Base-by-base conservation (phyloP, 2,888 invertebrate genomes). In the Acleris literana region DNA sequence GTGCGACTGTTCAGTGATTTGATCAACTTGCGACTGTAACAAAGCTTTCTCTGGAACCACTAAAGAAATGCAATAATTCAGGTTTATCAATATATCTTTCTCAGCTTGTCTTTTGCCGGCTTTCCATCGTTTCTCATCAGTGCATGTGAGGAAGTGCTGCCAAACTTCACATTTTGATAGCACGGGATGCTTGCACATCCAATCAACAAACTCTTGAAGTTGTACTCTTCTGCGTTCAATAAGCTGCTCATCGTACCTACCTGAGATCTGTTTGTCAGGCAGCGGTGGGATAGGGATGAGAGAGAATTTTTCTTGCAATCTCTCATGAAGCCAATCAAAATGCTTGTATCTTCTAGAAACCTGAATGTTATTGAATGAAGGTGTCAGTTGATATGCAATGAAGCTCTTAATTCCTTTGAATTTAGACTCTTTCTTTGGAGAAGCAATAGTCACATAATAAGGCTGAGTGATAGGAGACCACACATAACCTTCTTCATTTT, bases 81-180 rank as follows among this genome's bases (percentile, higher is more conserved):
- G 96, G 7, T 98, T 98, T 74, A 97, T 93, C 70, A 98, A 94
- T 76, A 97, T 96, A 86, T 99, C 99, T 79, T 96, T 97, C 87
- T 99, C 99, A 0, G 99, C 99, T 86, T 95, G 96, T 70, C 99
- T 93, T 88, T 99, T 99, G 4, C 99, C 99, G 56, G 95, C 95
- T 90, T 99, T 99, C 99, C 99, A 99, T 74, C 96, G 95, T 86
- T 98, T 99, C 77, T 98, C 99, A 90, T 99, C 99, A 7, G 97
- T 98, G 83, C 99, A 99, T 2, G 98, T 98, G 58, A 99, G 94
- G 86, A 99, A 99, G 86, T 99, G 99, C 81, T 97, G 95, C 97
- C 99, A 99, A 0, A 99, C 99, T 73, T 97, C 97, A 78, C 96
- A 96, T 75, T 95, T 95, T 3, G 98, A 97, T 49, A 99, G 91